These are phyloP conservation scores for Amblyjoppa fuscipennis DNA, from an alignment of 2,888 invertebrate species.

Conservation along the genomic window DNA sequence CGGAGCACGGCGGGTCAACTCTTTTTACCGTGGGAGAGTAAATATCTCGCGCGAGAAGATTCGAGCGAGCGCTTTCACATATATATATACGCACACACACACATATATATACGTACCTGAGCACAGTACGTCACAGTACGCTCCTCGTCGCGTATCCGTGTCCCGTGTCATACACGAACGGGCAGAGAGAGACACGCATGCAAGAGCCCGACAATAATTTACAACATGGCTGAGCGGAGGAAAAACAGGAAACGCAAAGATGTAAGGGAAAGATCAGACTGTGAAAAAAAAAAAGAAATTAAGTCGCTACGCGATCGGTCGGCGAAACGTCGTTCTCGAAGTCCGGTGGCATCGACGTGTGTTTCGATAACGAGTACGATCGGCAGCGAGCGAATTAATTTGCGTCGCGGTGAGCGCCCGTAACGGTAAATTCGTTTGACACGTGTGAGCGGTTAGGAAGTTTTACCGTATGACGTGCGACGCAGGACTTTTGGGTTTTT, in stretches of 20 bases:
- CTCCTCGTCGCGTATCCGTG: constrained; percentile 1
- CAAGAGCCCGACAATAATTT: constrained; percentile 73
- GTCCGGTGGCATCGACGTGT: not conserved
- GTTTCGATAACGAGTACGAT: too few species aligned
- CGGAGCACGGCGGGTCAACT: not conserved
- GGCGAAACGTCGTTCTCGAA: not conserved
- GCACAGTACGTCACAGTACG: not conserved
- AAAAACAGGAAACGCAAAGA: constrained; percentile 89
- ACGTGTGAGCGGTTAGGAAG: constrained; percentile 49
- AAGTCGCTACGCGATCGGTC: not conserved
- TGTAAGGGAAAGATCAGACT: constrained; percentile 83
- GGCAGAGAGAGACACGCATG: constrained; percentile 51
- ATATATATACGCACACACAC: not conserved
- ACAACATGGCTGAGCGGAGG: constrained; percentile 88
- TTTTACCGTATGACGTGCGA: constrained; percentile 53
- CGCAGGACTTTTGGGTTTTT: constrained; percentile 30
- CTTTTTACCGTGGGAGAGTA: constrained; percentile 15
- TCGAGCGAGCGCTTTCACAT: not conserved
- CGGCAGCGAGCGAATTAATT: not conserved
- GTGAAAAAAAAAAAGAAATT: too few species aligned
- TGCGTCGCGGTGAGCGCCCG: not conserved
- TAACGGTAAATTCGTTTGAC: constrained; percentile 37
- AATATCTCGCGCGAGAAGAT: not conserved
- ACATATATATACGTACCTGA: not conserved
- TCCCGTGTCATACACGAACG: not conserved